A percentile compares a stretch with the other conserved stretches of the same genome.
These are phyloP conservation scores for Lasiurus cinereus DNA, from an alignment of 2,113 vertebrate species.

Conservation along the genomic window DNA sequence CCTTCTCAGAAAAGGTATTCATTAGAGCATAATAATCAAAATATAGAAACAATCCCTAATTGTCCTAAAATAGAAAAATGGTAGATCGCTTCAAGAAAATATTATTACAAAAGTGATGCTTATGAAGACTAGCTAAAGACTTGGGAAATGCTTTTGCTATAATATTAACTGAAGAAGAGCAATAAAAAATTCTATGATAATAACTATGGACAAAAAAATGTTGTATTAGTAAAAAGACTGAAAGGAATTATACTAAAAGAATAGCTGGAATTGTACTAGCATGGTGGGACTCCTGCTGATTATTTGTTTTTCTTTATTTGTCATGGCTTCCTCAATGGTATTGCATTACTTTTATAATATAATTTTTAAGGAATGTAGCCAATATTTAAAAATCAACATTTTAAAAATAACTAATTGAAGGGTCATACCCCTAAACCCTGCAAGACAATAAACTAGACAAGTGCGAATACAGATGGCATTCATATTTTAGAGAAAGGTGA, in stretches of 20 bases:
- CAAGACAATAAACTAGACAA: background rate
- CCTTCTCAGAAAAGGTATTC: background rate
- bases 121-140: background rate
- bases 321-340: background rate
- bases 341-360: background rate
- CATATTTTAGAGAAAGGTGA: slow-evolving; percentile 2
- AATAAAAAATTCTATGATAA: background rate
- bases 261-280: background rate
- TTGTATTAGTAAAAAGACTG: background rate
- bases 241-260: slow-evolving; percentile 15
- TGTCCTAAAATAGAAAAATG: background rate
- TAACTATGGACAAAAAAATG: background rate
- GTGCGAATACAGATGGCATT: background rate
- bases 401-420: background rate
- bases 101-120: background rate
- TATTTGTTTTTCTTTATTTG: background rate
- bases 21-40: background rate
- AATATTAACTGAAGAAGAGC: background rate
- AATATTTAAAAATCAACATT: slow-evolving; percentile 1
- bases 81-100: background rate
- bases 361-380: background rate
- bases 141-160: background rate
- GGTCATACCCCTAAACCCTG: background rate
- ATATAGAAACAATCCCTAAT: background rate
- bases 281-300: no score